phyloP scores from a whole-genome alignment of 1,140 invertebrate species.

The Hydropsyche tenuis region DNA sequence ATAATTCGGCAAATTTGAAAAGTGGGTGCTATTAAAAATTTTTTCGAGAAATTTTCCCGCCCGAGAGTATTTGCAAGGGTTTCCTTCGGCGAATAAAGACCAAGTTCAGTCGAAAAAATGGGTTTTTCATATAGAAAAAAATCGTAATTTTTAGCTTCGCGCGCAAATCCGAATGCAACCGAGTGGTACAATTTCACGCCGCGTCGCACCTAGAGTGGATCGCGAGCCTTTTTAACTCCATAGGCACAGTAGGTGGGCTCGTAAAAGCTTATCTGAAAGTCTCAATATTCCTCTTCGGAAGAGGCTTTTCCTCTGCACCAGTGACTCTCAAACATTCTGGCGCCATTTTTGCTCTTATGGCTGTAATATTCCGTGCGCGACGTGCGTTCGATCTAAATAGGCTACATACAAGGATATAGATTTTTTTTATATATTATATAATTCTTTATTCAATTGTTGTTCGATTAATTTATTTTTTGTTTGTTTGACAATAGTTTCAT shows the following conservation, averaged over 20 bases:
- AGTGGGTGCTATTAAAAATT: slow-evolving; percentile 1
- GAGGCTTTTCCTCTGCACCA: too few relatives aligned
- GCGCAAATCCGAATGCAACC: neutral
- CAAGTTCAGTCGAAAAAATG: too few relatives aligned
- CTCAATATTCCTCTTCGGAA: neutral
- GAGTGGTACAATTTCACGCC: slow-evolving; percentile 13
- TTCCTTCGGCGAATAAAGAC: too few relatives aligned
- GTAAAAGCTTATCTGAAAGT: slow-evolving; percentile 7
- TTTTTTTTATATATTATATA: too few relatives aligned
- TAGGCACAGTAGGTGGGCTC: neutral
- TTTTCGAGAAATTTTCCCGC: neutral
- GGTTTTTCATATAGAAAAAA: neutral
- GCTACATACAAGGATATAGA: too few relatives aligned
- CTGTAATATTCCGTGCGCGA: too few relatives aligned
- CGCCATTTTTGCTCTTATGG: too few relatives aligned
- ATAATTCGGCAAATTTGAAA: slow-evolving; percentile 20
- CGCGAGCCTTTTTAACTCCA: neutral
- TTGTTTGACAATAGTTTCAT: too few relatives aligned
- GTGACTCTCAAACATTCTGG: too few relatives aligned
- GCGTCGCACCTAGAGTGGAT: neutral
- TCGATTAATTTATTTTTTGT: too few relatives aligned
- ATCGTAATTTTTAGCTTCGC: neutral
- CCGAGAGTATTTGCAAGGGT: neutral
- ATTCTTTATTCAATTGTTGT: too few relatives aligned
- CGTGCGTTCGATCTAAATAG: too few relatives aligned